These are phyloP conservation scores for Eupithecia inturbata DNA, from an alignment of 2,888 invertebrate genomes.

Conservation along the genomic window DNA sequence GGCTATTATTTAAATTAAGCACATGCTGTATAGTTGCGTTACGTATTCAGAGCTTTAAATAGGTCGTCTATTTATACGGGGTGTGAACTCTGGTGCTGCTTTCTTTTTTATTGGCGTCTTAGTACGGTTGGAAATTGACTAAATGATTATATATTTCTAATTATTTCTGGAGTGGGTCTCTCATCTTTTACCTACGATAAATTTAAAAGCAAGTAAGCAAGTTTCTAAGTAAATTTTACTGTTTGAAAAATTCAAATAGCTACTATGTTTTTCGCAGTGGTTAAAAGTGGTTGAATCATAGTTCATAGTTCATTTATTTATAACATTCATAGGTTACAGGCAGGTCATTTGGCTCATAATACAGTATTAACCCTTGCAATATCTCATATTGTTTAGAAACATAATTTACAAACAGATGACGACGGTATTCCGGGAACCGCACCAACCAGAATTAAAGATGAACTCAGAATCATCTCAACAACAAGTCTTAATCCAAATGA, in stretches of 20 bases:
- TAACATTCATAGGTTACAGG: too few relatives aligned
- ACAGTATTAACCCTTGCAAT: not conserved
- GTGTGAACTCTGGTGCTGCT: conserved; percentile 19
- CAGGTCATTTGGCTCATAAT: not conserved
- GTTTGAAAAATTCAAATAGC: too few relatives aligned
- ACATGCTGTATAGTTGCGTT: conserved; percentile 23
- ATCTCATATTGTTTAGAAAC: not conserved
- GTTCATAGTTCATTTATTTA: too few relatives aligned
- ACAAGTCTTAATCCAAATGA: conserved; percentile 31
- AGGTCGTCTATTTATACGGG: conserved; percentile 3
- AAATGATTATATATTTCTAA: not conserved
- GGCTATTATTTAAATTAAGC: conserved; percentile 40
- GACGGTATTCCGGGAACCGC: conserved; percentile 42
- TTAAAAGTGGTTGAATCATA: not conserved
- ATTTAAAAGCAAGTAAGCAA: too few relatives aligned
- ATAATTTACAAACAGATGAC: conserved; percentile 24
- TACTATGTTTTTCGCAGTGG: not conserved
- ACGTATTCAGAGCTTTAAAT: conserved; percentile 1
- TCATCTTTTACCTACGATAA: not conserved
- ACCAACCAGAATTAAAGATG: conserved; percentile 47
- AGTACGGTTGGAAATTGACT: not conserved
- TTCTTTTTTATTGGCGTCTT: conserved; percentile 7
- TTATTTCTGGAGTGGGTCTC: not conserved
- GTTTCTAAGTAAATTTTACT: too few relatives aligned
- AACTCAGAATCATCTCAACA: conserved; percentile 42